Evolutionary conservation across 37 sponge, comb jelly and placozoan species (phyloP), one percentile per base, ranked within the genome.

Genomic region (Corticium candelabrum): DNA sequence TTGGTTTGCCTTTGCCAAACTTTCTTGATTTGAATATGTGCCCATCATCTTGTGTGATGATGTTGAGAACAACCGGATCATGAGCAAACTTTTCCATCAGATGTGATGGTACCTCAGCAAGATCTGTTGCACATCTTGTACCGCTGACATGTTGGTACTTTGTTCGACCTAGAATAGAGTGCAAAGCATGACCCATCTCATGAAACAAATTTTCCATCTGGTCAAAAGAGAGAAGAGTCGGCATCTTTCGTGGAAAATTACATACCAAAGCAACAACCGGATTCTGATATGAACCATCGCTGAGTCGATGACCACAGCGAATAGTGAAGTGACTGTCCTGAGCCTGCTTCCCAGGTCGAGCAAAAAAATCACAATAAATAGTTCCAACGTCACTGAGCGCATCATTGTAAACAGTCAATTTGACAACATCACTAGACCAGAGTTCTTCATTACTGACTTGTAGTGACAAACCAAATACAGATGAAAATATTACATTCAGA

Each of bases 141-240:
- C 99, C 99, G 40, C 92, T 87, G n/a, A 88, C 85, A 72, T 90
- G 89, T 84, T 97, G 99, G 79, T 91, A 97, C 67, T 35, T 78
- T 5, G 94, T 77, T 21, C 91, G 67, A 30, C 90, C 99, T 0
- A 97, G 39, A 40, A 97, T 85, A 30, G 92, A 89, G 78, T 97
- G 99, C 0, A 97, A 69, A 2, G 94, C 99, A 70, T 97, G 99
- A 0, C 99, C 99, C 82, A 93, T 86, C 78, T 97, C 99, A 67
- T 97, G 99, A 69, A 93, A 97, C 37, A 96, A 74, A 40, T 83
- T 96, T 35, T 88, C 86, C 21, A 96, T 78, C 0, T 93, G 81
- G 31, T 77, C 75, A 7, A 78, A 86, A 1, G 83, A 79, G 37
- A 92, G 82, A 1, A 80, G 69, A n/a, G 68, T 43, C 38, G 80